Percentiles rank a stretch among this genome's conserved stretches.
Conservation (phyloP, 2,888 invertebrate species). For the Polydrusus tereticollis region DNA sequence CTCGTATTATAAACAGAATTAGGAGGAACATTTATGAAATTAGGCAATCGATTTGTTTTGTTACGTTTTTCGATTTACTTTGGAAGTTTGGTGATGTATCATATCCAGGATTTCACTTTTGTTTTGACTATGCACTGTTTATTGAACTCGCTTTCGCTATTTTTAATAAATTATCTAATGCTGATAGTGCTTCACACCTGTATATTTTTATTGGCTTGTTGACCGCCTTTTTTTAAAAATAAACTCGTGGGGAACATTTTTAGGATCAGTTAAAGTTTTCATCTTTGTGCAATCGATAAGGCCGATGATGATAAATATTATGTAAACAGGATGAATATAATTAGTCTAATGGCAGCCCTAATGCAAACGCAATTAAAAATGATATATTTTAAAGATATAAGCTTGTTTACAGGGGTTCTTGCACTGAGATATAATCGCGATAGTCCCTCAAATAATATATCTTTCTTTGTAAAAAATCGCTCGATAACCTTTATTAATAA, state of each 20-base stretch:
- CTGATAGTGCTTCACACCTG: neutral
- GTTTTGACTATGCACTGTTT: neutral
- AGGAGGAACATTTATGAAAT: conserved; percentile 15
- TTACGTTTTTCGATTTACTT: conserved; percentile 3
- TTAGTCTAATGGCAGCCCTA: neutral
- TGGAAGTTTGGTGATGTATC: neutral
- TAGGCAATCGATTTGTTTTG: conserved; percentile 4
- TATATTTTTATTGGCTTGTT: conserved; percentile 10
- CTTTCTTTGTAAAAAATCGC: neutral
- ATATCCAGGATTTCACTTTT: neutral
- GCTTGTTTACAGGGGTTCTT: no score
- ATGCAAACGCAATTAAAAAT: neutral
- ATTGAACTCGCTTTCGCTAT: conserved; percentile 13
- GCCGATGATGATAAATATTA: neutral
- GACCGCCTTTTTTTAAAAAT: conserved; percentile 19
- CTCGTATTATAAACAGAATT: conserved; percentile 20
- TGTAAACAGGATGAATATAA: neutral
- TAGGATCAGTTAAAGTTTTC: conserved; percentile 1
- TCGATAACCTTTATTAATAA: neutral
- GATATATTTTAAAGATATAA: no score
- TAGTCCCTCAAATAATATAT: no score
- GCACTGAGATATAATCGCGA: no score
- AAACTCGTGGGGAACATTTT: conserved; percentile 13
- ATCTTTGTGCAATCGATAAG: neutral
- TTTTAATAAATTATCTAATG: neutral